These are phyloP conservation scores for Machimus rusticus DNA, from an alignment of 2,888 invertebrate species.

Conservation along the genomic window DNA sequence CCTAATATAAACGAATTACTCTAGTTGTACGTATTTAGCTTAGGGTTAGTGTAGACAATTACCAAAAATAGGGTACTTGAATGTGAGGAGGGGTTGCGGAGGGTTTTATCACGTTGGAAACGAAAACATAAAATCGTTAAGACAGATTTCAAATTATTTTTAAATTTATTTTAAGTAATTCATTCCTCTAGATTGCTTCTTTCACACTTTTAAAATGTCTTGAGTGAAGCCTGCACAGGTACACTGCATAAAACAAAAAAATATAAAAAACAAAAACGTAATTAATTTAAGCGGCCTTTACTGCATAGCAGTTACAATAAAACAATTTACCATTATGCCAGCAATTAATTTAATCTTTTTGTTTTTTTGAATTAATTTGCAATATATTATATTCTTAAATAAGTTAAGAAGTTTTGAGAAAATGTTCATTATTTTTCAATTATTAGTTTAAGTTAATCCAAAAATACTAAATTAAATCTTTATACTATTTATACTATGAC, in stretches of 20 bases:
- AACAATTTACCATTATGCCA: neutral
- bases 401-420: neutral
- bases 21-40: conserved; percentile 2
- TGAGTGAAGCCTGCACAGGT: neutral
- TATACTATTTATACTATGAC: too few relatives aligned
- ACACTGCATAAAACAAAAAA: neutral
- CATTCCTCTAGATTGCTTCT: neutral
- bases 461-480: too few relatives aligned
- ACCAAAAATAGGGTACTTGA: conserved; percentile 32
- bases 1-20: conserved; percentile 19
- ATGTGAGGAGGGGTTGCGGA: neutral
- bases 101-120: neutral
- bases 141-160: neutral
- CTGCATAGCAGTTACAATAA: neutral
- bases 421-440: neutral
- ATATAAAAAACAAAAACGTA: neutral
- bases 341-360: neutral
- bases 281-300: neutral
- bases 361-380: neutral
- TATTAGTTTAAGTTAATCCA: neutral
- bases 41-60: conserved; percentile 27
- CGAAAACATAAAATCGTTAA: neutral
- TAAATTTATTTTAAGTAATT: neutral
- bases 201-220: neutral
- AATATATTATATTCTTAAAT: neutral